Evolutionary conservation across 2,888 invertebrate genomes (phyloP).

Genomic region (Syritta pipiens): DNA sequence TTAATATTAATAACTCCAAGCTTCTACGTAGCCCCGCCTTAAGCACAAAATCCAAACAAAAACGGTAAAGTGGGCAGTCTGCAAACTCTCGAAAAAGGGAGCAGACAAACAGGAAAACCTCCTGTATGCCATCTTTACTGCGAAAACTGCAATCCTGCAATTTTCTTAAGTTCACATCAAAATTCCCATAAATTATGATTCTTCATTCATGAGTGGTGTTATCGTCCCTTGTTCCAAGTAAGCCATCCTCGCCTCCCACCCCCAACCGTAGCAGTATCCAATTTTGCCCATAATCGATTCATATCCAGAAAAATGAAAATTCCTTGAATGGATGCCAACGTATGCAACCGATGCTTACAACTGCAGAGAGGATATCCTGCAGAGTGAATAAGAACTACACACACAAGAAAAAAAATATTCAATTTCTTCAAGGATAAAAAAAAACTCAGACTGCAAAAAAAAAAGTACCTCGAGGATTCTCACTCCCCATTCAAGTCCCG

Average conservation of each 20-base stretch:
- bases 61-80: no score
- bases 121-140: slow-evolving; percentile 20
- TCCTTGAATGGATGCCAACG: slow-evolving; percentile 66
- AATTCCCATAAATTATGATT: slow-evolving; percentile 67
- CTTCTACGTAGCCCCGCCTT: no score
- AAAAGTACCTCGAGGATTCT: slow-evolving; percentile 11
- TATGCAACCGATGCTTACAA: slow-evolving; percentile 51
- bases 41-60: no score
- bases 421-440: slow-evolving; percentile 10
- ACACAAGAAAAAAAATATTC: not conserved
- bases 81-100: no score
- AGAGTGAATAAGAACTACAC: slow-evolving; percentile 47
- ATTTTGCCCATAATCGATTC: slow-evolving; percentile 65
- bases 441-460: slow-evolving; percentile 3
- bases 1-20: no score
- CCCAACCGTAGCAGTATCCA: slow-evolving; percentile 1
- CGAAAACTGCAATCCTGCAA: slow-evolving; percentile 58
- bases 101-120: not conserved
- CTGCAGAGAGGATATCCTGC: slow-evolving; percentile 60
- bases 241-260: slow-evolving; percentile 5
- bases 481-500: not conserved
- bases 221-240: slow-evolving; percentile 47
- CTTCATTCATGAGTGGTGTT: slow-evolving; percentile 65
- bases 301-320: slow-evolving; percentile 64
- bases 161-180: slow-evolving; percentile 63